Conservation (phyloP, 2,797 vertebrate species). For the Gymnoscopelus microlampas region DNA sequence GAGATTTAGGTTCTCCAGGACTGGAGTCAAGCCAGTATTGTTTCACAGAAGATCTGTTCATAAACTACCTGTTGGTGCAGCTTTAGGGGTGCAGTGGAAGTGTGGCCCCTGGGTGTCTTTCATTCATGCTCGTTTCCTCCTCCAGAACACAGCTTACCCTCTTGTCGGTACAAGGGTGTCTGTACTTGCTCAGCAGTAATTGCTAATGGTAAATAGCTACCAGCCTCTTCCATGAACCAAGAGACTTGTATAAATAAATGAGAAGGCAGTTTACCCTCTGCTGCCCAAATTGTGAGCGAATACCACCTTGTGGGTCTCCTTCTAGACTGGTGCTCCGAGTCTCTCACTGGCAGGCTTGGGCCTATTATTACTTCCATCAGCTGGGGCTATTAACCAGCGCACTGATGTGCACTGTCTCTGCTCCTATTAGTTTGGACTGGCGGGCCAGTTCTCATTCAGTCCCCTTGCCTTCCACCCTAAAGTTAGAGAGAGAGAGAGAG, state of each 20-base stretch:
- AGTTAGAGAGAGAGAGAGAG: neutral
- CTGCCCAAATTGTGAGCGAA: conserved; percentile 6
- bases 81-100: conserved; percentile 38
- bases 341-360: conserved; percentile 43
- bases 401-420: conserved; percentile 51
- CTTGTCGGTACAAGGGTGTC: conserved; percentile 51
- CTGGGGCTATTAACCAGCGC: conserved; percentile 66
- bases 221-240: conserved; percentile 67
- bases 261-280: conserved; percentile 57
- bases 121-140: conserved; percentile 49
- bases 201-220: conserved; percentile 71
- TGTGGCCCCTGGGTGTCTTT: conserved; percentile 51
- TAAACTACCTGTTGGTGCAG: conserved; percentile 21
- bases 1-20: neutral
- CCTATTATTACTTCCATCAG: conserved; percentile 65
- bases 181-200: conserved; percentile 74
- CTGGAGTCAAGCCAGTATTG: conserved; percentile 24
- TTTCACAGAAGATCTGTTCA: conserved; percentile 46
- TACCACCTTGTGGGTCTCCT: conserved; percentile 49
- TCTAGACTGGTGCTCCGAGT: conserved; percentile 55
- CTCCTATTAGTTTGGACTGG: conserved; percentile 47
- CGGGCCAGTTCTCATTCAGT: conserved; percentile 25
- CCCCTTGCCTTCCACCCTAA: conserved; percentile 20
- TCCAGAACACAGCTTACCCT: conserved; percentile 67
- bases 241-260: conserved; percentile 77